phyloP scores from a whole-genome alignment of 2,888 invertebrate species.

The Sepioteuthis lessoniana region DNA sequence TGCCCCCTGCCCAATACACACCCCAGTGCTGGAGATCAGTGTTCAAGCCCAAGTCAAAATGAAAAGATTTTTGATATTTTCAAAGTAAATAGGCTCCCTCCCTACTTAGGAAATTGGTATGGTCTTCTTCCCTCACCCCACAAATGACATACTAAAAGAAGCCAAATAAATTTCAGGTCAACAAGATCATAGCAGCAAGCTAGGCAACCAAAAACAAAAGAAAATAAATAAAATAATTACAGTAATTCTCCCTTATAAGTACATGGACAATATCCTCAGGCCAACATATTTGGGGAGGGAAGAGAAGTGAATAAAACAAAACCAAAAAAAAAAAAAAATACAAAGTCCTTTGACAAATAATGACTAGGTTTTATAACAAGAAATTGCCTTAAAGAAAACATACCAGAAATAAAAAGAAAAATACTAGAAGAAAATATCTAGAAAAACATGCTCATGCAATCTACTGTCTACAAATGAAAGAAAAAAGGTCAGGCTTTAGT shows the following conservation, averaged over 20 bases:
- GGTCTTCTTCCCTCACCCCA: no score
- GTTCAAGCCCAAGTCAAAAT: no score
- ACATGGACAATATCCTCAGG: background rate
- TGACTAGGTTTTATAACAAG: background rate
- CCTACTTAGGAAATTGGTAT: no score
- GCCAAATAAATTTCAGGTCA: background rate
- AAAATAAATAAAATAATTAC: background rate
- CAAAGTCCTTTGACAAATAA: background rate
- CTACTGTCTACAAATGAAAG: background rate
- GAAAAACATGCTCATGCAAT: slow-evolving; percentile 16
- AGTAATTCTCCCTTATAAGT: background rate
- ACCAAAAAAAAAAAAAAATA: no score
- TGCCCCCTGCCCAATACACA: no score
- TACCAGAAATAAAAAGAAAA: background rate
- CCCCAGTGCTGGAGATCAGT: no score
- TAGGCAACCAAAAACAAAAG: background rate
- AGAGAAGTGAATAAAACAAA: no score
- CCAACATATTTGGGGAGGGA: background rate
- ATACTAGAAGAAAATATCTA: background rate
- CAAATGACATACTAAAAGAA: no score
- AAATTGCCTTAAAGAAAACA: background rate
- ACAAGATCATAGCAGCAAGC: background rate
- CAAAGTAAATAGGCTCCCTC: no score
- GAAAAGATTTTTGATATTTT: no score
- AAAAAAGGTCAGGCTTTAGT: background rate